A percentile compares a stretch with the other conserved stretches of the same genome.
Conservation (phyloP, 2,888 invertebrate species). For the Hypena proboscidalis region DNA sequence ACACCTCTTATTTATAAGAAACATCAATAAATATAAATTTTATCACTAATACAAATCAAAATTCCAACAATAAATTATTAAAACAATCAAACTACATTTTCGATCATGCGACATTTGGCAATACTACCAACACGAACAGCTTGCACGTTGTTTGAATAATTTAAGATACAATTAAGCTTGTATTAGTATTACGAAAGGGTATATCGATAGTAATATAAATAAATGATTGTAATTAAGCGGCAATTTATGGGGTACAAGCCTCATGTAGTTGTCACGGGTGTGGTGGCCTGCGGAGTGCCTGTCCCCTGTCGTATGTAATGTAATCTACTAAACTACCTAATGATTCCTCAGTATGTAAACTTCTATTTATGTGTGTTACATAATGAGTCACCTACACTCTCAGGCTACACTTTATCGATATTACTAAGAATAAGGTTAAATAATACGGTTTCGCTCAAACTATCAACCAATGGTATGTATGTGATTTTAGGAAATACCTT, state of each 20-base stretch:
- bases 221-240: constrained; percentile 22
- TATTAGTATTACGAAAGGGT: background rate
- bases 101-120: background rate
- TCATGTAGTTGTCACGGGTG: constrained; percentile 23
- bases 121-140: background rate
- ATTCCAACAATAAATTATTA: background rate
- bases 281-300: constrained; percentile 11
- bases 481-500: too few relatives aligned
- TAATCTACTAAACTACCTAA: constrained; percentile 30
- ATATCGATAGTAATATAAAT: constrained; percentile 1
- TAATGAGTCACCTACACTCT: background rate
- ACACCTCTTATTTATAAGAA: too few relatives aligned
- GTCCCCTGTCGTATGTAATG: constrained; percentile 19
- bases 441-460: too few relatives aligned
- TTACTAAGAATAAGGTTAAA: too few relatives aligned
- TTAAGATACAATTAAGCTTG: background rate
- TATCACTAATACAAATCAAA: constrained; percentile 7
- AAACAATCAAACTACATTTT: background rate
- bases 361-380: background rate
- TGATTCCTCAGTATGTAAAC: constrained; percentile 14
- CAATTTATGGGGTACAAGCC: background rate
- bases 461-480: too few relatives aligned
- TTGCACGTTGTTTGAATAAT: background rate
- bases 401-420: constrained; percentile 1
- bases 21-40: constrained; percentile 21